phyloP scores from a whole-genome alignment of 2,797 vertebrate genomes.

The Phyllotis vaccarum region DNA sequence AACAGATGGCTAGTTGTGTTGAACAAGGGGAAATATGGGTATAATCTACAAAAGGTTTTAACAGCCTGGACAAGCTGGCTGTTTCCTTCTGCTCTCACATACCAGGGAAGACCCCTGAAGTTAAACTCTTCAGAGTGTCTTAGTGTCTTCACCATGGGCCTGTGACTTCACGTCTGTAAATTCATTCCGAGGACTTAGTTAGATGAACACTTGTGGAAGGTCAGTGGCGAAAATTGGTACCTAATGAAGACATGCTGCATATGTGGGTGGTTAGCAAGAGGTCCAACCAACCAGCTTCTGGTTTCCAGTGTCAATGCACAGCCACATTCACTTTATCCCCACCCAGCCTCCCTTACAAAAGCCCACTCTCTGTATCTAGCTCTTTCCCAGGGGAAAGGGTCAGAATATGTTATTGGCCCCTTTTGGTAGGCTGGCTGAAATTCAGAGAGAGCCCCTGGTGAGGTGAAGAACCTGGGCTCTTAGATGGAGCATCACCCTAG shows the following conservation, averaged over 20 bases:
- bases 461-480: background rate
- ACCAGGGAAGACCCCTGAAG: background rate
- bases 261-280: background rate
- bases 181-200: background rate
- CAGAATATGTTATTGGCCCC: background rate
- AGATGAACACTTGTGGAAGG: slow-evolving; percentile 10
- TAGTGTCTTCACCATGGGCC: background rate
- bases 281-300: background rate
- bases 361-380: background rate
- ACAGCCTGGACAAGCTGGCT: background rate
- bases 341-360: background rate
- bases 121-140: background rate
- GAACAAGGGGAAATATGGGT: slow-evolving; percentile 19
- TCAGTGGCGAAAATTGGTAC: background rate
- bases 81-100: background rate
- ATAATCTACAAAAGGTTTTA: background rate
- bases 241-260: background rate
- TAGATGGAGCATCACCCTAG: background rate
- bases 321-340: too few species aligned
- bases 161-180: background rate
- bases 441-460: background rate
- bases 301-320: background rate
- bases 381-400: background rate
- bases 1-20: background rate
- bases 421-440: background rate